These are phyloP conservation scores for Drosophila ironensis DNA, from an alignment of 1,140 invertebrate genomes.

Conservation along the genomic window DNA sequence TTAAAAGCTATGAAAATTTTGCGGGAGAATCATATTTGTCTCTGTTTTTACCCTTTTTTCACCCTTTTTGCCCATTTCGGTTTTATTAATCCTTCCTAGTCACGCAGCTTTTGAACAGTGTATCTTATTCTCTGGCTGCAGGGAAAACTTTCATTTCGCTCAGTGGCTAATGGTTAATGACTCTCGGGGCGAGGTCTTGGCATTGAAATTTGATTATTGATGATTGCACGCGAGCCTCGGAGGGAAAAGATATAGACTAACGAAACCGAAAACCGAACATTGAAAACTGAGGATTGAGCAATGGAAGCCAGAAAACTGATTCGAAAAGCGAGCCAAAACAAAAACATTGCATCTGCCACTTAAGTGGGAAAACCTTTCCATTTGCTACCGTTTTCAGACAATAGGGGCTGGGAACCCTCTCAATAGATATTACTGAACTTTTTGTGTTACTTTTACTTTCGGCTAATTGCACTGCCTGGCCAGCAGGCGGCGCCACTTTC, in stretches of 20 bases:
- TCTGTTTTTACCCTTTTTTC: too few relatives aligned
- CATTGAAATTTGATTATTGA: constrained; percentile 45
- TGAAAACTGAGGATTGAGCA: neutral
- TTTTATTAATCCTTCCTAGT: neutral
- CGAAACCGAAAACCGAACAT: neutral
- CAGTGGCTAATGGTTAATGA: constrained; percentile 20
- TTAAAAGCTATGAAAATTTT: too few relatives aligned
- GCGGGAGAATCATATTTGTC: too few relatives aligned
- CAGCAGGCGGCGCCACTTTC: constrained; percentile 67
- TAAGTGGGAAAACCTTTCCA: constrained; percentile 43
- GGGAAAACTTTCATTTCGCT: constrained; percentile 36
- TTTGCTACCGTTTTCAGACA: constrained; percentile 39
- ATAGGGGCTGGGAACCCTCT: constrained; percentile 3
- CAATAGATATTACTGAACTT: too few relatives aligned
- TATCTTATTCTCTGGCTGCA: constrained; percentile 1
- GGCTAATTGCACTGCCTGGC: constrained; percentile 68
- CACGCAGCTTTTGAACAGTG: neutral
- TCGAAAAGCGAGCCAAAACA: neutral
- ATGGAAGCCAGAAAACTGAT: neutral
- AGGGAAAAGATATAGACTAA: constrained; percentile 8
- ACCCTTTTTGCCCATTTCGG: too few relatives aligned
- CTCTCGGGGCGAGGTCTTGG: constrained; percentile 27
- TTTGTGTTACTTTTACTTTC: constrained; percentile 62
- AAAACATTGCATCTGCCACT: constrained; percentile 30
- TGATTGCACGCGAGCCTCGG: constrained; percentile 33